Conservation (phyloP, 2,797 vertebrate species). For the Podargus strigoides region DNA sequence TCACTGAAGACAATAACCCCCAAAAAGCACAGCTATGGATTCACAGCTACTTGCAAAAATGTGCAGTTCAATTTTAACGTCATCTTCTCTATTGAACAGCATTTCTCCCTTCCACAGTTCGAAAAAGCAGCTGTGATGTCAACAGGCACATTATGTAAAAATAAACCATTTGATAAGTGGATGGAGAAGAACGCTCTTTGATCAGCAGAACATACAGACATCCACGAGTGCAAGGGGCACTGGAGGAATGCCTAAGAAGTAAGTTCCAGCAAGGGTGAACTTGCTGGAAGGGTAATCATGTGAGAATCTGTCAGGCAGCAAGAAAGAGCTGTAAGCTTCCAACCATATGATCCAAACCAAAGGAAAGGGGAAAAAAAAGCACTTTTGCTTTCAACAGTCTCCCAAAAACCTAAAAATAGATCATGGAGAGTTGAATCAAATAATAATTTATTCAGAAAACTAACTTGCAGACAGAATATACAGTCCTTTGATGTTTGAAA, state of each 20-base stretch:
- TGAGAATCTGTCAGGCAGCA: slow-evolving; percentile 22
- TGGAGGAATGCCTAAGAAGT: slow-evolving; percentile 56
- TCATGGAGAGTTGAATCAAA: not conserved
- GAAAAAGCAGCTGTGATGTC: slow-evolving; percentile 26
- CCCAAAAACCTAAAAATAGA: slow-evolving; percentile 33
- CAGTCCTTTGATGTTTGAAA: slow-evolving; percentile 45
- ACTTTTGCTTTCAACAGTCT: slow-evolving; percentile 40
- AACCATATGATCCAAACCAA: slow-evolving; percentile 26
- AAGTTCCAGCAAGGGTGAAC: not conserved
- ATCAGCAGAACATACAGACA: slow-evolving; percentile 23
- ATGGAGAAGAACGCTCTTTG: slow-evolving; percentile 23
- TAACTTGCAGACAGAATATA: slow-evolving; percentile 36
- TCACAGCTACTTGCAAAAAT: not conserved
- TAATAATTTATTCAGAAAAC: slow-evolving; percentile 43
- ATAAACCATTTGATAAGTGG: slow-evolving; percentile 46
- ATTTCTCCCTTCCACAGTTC: not conserved
- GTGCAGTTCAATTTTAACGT: not conserved
- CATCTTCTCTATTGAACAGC: not conserved
- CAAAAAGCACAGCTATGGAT: not conserved
- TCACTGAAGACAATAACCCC: not conserved
- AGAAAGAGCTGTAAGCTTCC: not conserved
- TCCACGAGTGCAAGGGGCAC: slow-evolving; percentile 14
- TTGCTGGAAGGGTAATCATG: not conserved
- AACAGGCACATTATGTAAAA: slow-evolving; percentile 38
- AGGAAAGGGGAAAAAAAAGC: too few species aligned